Evolutionary conservation across 2,888 invertebrate species (phyloP), one percentile per base, ranked within the genome.

Genomic region (Eupithecia abbreviata): DNA sequence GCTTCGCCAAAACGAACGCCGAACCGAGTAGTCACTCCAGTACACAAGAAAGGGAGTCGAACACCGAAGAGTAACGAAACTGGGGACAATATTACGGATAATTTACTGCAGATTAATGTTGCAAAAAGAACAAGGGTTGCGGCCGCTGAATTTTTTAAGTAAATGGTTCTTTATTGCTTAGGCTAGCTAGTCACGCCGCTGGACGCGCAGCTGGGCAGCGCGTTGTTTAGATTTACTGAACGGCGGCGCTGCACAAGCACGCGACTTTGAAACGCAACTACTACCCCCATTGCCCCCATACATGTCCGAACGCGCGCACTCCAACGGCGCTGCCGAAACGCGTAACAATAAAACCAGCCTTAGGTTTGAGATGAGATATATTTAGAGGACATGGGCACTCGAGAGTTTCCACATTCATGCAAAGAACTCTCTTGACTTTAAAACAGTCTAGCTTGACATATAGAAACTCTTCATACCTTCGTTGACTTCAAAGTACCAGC

Each of bases 131-230:
- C 96, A 80, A 94, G 98, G 82, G 96, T 97, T 83, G 96, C 96
- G 89, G 98, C 98, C 0, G 92, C 97, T 1, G 98, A 98, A 90
- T 98, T 98, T 97, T 98, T 94, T 69, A 84, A 88, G 77, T 87
- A 85, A 82, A 1, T n/a, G 30, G 41, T 65, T 65, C 6, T 62
- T 12, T 62, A 51, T n/a, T 51, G 51, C 7, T 6, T 1, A 30
- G 30, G 30, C 30, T 30, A 1, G 30, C 30, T 30, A 30, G 30
- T 30, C 30, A 30, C 30, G 30, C 30, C 30, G 30, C 30, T 30
- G 30, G 30, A 30, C 30, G 30, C 1, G 30, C 30, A 30, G 30
- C 30, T 30, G 30, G 30, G 30, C 30, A 30, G 30, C 30, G 30
- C 30, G 30, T 30, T 30, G 30, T 30, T 30, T 30, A 30, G 1